A percentile compares a stretch with the other conserved stretches of the same genome.
Conservation (phyloP, 2,888 invertebrate genomes). For the Tryphoninae sp. region DNA sequence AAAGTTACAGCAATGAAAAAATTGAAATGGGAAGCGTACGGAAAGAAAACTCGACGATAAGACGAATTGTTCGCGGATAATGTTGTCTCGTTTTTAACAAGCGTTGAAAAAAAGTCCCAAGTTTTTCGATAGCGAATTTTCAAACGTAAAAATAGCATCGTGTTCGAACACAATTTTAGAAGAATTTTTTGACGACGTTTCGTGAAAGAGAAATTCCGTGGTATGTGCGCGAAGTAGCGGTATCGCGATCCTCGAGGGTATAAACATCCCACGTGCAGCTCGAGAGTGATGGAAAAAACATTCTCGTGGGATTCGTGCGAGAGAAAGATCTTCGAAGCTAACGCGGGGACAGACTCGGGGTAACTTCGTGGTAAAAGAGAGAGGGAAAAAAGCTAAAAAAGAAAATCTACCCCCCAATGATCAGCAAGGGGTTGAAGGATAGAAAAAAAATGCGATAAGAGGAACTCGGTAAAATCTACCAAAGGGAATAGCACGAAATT, state of each 20-base stretch:
- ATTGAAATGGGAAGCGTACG: no score
- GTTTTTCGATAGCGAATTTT: no score
- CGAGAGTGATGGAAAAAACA: conserved; percentile 1
- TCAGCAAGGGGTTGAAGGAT: conserved; percentile 29
- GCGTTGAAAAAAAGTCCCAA: no score
- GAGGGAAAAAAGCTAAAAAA: conserved; percentile 13
- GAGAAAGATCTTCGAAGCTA: neutral
- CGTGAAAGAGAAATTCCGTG: conserved; percentile 29
- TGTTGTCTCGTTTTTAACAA: no score
- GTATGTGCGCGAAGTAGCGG: conserved; percentile 6
- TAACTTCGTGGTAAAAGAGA: conserved; percentile 10
- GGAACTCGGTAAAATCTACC: conserved; percentile 62
- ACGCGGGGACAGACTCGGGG: neutral
- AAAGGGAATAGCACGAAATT: conserved; percentile 68
- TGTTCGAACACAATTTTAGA: neutral
- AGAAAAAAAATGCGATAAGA: conserved; percentile 50
- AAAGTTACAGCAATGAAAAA: no score
- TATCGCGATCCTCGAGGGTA: conserved; percentile 21
- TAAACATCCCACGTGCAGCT: conserved; percentile 13
- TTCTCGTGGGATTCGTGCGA: conserved; percentile 31
- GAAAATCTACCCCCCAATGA: conserved; percentile 10
- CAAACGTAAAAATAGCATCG: no score
- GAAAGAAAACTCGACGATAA: no score
- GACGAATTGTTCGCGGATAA: no score
- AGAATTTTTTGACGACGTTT: conserved; percentile 21